These are phyloP conservation scores for Smutsia gigantea DNA, from an alignment of 2,797 vertebrate genomes.

Conservation along the genomic window DNA sequence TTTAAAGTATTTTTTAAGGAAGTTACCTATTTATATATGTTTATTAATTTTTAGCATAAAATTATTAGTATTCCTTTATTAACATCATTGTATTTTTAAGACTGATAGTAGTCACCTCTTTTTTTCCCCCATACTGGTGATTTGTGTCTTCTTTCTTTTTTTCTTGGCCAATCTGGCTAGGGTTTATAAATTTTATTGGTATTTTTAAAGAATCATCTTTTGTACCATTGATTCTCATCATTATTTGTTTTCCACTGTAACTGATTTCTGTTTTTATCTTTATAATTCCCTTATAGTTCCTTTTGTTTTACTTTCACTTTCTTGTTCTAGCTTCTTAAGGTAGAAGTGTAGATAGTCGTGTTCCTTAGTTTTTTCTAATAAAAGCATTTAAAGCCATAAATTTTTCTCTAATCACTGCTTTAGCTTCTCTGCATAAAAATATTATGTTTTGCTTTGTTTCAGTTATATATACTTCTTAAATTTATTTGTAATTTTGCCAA, in stretches of 20 bases:
- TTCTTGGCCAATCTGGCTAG: background rate
- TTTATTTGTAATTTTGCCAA: background rate
- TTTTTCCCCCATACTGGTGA: background rate
- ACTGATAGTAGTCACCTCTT: background rate
- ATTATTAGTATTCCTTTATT: background rate
- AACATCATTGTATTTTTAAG: background rate
- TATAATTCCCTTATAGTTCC: background rate
- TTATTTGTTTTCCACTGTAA: background rate
- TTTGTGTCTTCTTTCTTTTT: background rate
- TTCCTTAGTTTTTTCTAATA: background rate
- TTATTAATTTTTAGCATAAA: background rate
- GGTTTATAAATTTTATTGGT: background rate
- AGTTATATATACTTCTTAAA: background rate
- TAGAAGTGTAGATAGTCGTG: background rate
- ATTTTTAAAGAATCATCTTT: background rate
- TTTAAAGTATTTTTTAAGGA: background rate
- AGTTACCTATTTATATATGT: background rate
- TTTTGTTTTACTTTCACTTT: background rate
- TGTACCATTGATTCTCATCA: background rate
- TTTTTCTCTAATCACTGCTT: background rate
- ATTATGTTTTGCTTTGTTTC: background rate
- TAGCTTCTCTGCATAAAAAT: background rate
- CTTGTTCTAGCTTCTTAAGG: background rate
- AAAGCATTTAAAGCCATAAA: background rate
- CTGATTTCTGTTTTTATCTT: background rate